Percentiles rank a stretch among this genome's conserved stretches.
These are phyloP conservation scores for Archips xylosteana DNA, from an alignment of 2,888 invertebrate species.

Conservation along the genomic window DNA sequence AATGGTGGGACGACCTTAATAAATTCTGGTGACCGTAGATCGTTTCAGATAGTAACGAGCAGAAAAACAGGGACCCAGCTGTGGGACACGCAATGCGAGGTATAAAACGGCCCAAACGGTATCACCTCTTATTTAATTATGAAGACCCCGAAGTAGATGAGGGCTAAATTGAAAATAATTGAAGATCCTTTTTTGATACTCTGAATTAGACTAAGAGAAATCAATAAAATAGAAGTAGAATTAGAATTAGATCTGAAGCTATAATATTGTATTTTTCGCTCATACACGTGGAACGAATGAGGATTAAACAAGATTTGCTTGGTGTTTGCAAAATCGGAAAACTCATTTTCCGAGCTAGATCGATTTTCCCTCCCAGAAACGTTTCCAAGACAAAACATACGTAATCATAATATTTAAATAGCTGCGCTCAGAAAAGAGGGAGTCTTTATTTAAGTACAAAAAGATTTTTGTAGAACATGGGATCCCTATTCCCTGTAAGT, in stretches of 20 bases:
- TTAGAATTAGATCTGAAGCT: background rate
- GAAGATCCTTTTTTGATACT: background rate
- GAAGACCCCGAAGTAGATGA: constrained; percentile 8
- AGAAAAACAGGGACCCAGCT: constrained; percentile 30
- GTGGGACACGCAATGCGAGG: constrained; percentile 6
- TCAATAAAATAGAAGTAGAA: background rate
- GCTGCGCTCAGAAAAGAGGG: too few relatives aligned
- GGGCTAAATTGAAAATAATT: background rate
- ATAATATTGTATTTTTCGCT: background rate
- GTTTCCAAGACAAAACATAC: too few relatives aligned
- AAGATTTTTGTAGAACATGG: too few relatives aligned
- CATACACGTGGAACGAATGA: too few relatives aligned
- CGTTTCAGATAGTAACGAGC: constrained; percentile 31
- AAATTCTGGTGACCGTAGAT: constrained; percentile 35
- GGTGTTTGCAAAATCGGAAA: too few relatives aligned
- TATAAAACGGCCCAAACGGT: constrained; percentile 16
- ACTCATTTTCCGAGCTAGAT: too few relatives aligned
- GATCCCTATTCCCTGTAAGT: too few relatives aligned
- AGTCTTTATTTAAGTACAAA: too few relatives aligned
- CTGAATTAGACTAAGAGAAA: background rate
- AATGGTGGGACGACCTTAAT: constrained; percentile 33
- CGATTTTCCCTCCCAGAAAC: too few relatives aligned
- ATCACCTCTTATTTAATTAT: constrained; percentile 10
- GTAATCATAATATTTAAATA: too few relatives aligned
- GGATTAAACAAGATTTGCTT: too few relatives aligned